Conservation (phyloP, 2,888 invertebrate species). For the Auanema sp. region DNA sequence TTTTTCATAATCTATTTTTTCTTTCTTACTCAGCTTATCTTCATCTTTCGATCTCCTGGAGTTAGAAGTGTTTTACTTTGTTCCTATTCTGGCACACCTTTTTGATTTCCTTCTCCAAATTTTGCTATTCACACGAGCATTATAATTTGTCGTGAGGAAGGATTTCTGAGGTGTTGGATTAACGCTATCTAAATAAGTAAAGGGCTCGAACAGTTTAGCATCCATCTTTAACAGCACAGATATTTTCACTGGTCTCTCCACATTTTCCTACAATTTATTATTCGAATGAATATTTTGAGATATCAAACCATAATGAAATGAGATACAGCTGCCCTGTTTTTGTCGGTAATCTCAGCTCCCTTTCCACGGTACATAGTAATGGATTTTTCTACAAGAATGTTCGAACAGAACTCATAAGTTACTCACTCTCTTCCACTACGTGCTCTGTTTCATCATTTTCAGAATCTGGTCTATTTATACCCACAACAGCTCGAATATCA, state of each 20-base stretch:
- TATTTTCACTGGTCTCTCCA: conserved; percentile 50
- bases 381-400: conserved; percentile 20
- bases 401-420: not conserved
- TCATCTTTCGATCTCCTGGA: conserved; percentile 11
- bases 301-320: conserved; percentile 32
- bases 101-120: conserved; percentile 53
- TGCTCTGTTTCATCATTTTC: conserved; percentile 16
- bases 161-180: conserved; percentile 60
- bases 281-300: too few species aligned
- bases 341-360: conserved; percentile 52
- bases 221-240: conserved; percentile 55
- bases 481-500: conserved; percentile 30
- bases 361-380: conserved; percentile 38
- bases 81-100: conserved; percentile 24
- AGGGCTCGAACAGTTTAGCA: conserved; percentile 52
- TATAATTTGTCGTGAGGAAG: conserved; percentile 60
- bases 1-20: conserved; percentile 44
- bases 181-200: conserved; percentile 52
- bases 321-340: conserved; percentile 43
- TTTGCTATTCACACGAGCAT: conserved; percentile 58
- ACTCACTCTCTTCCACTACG: conserved; percentile 30
- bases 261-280: conserved; percentile 31
- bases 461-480: conserved; percentile 15
- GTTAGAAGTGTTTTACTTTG: too few species aligned
- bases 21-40: conserved; percentile 22